Conservation (phyloP, 2,797 vertebrate genomes). For the Anomalospiza imberbis region DNA sequence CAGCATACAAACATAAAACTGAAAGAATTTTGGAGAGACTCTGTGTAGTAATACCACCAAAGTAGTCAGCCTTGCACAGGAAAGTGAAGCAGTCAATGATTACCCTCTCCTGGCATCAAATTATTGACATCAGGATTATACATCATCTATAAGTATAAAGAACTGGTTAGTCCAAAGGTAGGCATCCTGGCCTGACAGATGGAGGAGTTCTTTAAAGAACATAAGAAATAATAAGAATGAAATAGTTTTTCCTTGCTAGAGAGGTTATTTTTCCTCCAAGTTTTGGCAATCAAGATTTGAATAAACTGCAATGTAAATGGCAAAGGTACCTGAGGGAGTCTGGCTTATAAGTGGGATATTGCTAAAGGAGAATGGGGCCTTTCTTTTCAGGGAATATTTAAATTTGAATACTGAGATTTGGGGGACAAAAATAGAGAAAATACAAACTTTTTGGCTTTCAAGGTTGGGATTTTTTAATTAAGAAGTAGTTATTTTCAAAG, state of each 20-base stretch:
- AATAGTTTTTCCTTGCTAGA: background rate
- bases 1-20: background rate
- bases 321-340: background rate
- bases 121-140: background rate
- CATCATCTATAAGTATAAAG: background rate
- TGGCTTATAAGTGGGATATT: background rate
- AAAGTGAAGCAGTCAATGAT: background rate
- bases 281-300: background rate
- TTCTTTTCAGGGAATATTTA: background rate
- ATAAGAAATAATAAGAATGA: background rate
- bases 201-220: background rate
- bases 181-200: background rate
- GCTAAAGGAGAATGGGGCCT: background rate
- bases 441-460: background rate
- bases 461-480: background rate
- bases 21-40: background rate
- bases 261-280: background rate
- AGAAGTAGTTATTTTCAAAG: background rate
- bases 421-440: background rate
- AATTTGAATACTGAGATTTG: background rate
- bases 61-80: background rate
- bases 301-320: background rate
- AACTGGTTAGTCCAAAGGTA: background rate
- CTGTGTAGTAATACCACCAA: background rate
- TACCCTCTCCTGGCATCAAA: background rate